Conservation (phyloP, 2,113 vertebrate species). For the Antigone vipio region DNA sequence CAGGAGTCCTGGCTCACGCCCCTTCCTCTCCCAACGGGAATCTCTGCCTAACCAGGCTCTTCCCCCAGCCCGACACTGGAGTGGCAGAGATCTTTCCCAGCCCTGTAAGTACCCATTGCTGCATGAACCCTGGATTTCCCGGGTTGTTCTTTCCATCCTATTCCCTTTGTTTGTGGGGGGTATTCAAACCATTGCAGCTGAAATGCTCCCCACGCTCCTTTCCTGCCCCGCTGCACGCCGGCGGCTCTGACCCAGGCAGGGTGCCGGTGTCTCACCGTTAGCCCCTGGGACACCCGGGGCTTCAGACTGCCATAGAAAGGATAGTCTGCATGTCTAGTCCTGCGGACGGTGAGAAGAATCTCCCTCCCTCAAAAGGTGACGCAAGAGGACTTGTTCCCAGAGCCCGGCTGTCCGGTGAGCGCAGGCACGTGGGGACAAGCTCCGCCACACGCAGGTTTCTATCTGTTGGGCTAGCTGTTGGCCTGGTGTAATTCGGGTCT, state of each 20-base stretch:
- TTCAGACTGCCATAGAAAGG: background rate
- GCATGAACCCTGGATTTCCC: background rate
- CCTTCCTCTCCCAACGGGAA: background rate
- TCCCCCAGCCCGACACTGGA: background rate
- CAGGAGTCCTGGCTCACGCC: background rate
- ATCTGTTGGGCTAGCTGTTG: background rate
- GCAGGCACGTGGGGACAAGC: background rate
- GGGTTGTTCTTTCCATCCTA: background rate
- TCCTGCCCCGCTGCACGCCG: background rate
- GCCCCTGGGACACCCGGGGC: background rate
- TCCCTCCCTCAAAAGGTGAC: background rate
- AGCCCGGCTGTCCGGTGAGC: background rate
- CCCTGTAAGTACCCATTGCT: background rate
- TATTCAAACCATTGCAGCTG: background rate
- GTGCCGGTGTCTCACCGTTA: background rate
- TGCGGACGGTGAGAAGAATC: background rate
- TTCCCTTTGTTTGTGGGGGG: background rate
- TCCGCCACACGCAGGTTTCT: background rate
- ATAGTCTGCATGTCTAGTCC: background rate
- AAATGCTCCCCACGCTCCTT: background rate
- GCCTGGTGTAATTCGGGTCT: background rate
- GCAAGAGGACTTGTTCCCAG: background rate
- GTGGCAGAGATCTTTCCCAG: background rate
- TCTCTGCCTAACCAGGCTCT: background rate
- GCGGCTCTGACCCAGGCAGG: background rate